phyloP scores from a whole-genome alignment of 1,140 invertebrate genomes.

The Trachymyrmex cornetzi region DNA sequence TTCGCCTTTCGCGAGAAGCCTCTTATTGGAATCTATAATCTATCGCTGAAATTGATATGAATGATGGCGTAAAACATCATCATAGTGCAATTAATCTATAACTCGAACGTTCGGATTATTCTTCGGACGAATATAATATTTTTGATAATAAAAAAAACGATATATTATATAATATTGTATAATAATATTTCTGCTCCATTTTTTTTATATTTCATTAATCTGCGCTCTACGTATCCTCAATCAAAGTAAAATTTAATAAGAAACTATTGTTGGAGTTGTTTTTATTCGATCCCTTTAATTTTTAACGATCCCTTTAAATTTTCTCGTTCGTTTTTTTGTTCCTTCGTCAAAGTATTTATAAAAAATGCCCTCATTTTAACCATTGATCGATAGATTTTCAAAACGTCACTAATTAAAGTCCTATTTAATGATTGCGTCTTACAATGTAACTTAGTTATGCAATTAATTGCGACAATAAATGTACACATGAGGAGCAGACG shows the following conservation, averaged over 20 bases:
- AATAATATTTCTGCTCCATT: background rate
- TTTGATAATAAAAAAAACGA: too few relatives aligned
- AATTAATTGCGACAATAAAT: slow-evolving; percentile 20
- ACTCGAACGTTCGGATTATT: slow-evolving; percentile 5
- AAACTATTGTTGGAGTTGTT: background rate
- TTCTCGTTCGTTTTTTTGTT: background rate
- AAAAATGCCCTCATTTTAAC: background rate
- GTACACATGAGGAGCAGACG: background rate
- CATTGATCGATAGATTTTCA: background rate
- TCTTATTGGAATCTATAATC: slow-evolving; percentile 50
- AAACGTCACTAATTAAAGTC: background rate
- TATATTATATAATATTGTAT: too few relatives aligned
- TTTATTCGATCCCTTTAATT: background rate
- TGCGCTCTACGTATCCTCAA: background rate
- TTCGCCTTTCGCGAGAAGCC: slow-evolving; percentile 21
- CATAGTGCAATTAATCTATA: background rate
- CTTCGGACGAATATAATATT: background rate
- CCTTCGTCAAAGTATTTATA: background rate
- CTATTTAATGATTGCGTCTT: background rate
- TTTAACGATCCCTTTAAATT: slow-evolving; percentile 5
- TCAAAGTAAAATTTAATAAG: background rate
- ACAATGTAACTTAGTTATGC: background rate
- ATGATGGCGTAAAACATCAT: slow-evolving; percentile 19
- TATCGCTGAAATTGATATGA: slow-evolving; percentile 33
- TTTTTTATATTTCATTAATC: background rate